These are phyloP conservation scores for Dendrolimus kikuchii DNA, from an alignment of 1,140 invertebrate genomes.

Conservation along the genomic window DNA sequence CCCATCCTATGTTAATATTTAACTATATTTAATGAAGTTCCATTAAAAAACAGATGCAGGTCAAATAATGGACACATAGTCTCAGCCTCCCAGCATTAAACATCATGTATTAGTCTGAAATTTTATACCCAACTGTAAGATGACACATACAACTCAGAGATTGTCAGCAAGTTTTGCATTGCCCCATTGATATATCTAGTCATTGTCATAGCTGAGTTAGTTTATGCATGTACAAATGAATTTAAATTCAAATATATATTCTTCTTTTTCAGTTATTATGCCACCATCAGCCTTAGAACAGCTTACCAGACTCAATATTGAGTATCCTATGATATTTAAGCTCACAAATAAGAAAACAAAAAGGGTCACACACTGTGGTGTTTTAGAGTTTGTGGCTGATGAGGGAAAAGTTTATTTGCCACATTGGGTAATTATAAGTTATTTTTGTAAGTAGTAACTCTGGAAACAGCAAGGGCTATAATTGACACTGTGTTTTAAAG, in stretches of 20 bases:
- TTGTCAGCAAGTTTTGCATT: too few species aligned
- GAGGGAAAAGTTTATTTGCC: constrained; percentile 98
- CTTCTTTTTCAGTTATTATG: constrained; percentile 90
- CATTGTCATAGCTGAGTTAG: too few species aligned
- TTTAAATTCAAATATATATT: constrained; percentile 11
- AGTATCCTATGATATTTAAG: constrained; percentile 99
- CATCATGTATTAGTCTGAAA: background rate
- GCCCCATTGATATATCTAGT: too few species aligned
- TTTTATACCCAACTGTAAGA: background rate
- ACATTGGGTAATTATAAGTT: constrained; percentile 84
- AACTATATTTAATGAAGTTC: too few species aligned
- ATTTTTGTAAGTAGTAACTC: too few species aligned
- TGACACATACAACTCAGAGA: background rate
- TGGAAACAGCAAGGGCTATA: too few species aligned
- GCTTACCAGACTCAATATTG: constrained; percentile 94
- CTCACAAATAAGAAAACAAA: constrained; percentile 91
- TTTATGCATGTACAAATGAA: constrained; percentile 2
- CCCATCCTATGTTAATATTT: too few species aligned
- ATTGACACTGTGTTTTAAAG: too few species aligned
- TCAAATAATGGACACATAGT: too few species aligned
- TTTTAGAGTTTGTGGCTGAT: constrained; percentile 98
- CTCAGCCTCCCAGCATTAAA: too few species aligned
- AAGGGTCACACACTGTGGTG: constrained; percentile 95
- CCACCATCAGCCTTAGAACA: constrained; percentile 96
- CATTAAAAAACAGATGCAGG: too few species aligned